Evolutionary conservation across 2,888 invertebrate genomes (phyloP), one percentile per base, ranked within the genome.

Genomic region (Neocrepidodera transversa): DNA sequence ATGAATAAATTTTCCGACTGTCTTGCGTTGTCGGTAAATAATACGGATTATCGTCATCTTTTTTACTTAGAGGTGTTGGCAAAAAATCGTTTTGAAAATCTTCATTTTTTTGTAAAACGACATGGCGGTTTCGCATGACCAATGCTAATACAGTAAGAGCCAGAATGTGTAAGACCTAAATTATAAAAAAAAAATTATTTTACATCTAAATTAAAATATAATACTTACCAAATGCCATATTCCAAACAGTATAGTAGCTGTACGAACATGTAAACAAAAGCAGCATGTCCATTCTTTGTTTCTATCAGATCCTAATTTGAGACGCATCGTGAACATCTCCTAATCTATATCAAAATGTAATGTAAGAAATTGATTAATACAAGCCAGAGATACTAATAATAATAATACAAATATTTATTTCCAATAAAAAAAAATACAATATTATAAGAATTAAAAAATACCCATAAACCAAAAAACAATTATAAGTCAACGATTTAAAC

Each of bases 201-300:
- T 23, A 7, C 23, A 23, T 7, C 23, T 3, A 17, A 3, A 42
- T 23, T 28, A 13, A 14, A 11, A 45, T 30, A 47, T 13, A 35
- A 10, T 6, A 80, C 87, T 86, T 82, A 92, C 92, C 84, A 92
- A 83, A 80, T 93, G 92, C 91, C 92, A 92, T 78, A 91, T 84
- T 72, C 92, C 92, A 63, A 92, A 85, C 63, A 90, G 82, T 55
- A 92, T 88, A 26, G 92, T 92, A 28, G 90, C 92, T 14, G 91
- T 92, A 60, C 91, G 86, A 48, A 93, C 93, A 80, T 93, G 93
- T 58, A 92, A 84, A 70, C 92, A 92, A 75, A 91, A 87, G 76
- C 87, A 90, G 80, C 91, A 91, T 70, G 87, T 84, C 89, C 91
- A 91, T 76, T 91, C 90, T 71, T 86, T 88, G 76, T 84, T 85